These are phyloP conservation scores for Pithecia hirsuta DNA, from an alignment of 2,797 vertebrate genomes.

Conservation along the genomic window DNA sequence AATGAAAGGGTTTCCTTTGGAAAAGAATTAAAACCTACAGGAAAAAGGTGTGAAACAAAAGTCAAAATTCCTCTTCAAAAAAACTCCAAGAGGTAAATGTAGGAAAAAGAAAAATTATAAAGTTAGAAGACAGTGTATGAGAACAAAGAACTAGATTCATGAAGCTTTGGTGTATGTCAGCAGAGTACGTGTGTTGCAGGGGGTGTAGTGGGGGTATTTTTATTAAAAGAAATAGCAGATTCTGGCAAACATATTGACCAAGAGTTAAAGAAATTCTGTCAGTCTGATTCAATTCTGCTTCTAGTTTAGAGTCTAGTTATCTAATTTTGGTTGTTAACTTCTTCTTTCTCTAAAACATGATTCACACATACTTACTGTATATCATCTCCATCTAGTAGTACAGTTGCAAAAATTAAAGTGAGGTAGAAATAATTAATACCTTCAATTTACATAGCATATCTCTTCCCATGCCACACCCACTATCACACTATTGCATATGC, in stretches of 20 bases:
- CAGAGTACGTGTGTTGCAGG: too few relatives aligned
- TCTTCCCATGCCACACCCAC: neutral
- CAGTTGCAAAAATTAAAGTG: slow-evolving; percentile 10
- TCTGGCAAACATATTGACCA: neutral
- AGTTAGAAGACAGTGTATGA: neutral
- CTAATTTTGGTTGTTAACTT: slow-evolving; percentile 3
- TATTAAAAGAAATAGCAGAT: neutral
- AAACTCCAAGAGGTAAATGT: neutral
- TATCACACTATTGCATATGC: too few relatives aligned
- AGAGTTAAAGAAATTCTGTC: neutral
- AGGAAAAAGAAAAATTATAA: neutral
- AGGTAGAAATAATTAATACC: neutral
- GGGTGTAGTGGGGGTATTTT: too few relatives aligned
- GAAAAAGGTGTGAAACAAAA: neutral
- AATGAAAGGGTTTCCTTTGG: neutral
- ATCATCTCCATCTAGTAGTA: neutral
- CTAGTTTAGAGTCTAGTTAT: neutral
- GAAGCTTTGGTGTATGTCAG: neutral
- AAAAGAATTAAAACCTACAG: neutral
- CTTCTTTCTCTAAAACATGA: neutral
- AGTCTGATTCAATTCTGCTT: neutral
- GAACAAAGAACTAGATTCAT: neutral
- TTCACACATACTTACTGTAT: neutral
- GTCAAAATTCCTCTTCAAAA: neutral
- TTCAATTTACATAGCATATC: neutral